Evolutionary conservation across 2,797 vertebrate genomes (phyloP), one percentile per base, ranked within the genome.

Genomic region (Schizopygopsis malacanthus): DNA sequence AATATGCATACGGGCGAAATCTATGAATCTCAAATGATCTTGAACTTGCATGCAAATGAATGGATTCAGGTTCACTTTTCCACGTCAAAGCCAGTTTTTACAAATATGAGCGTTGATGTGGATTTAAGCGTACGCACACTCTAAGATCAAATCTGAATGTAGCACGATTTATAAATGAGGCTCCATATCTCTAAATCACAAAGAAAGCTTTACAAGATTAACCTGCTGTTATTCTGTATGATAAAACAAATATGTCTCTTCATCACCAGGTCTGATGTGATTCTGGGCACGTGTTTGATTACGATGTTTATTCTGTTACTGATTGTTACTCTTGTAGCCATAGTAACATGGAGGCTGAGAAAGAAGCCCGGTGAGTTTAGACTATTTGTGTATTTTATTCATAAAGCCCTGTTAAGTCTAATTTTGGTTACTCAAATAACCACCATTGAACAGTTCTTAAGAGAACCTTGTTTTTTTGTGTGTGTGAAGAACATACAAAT

Each of bases 321-420:
- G 12, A 28, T 88, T 20, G 16, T 81, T 22, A 16, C 47, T 56
- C 77, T 86, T 67, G 20, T 79, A 25, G 69, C 39, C 39, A 65
- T 63, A 13, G 10, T 81, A 22, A 22, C 37, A 43, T 37, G 18
- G 11, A 67, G 52, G n/a, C 7, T 37, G 25, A 82, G 20, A 25
- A 85, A 54, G 15, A 83, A 50, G 2, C 25, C 4, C 0, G 3
- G 71, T 73, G 70, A 72, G 70, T 28, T 72, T 70, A 45, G 12
- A 1, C 13, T 67, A 9, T 67, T 37, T 67, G 65, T 69, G 1
- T 39, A 39, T 69, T 18, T 69, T 9, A 69, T 33, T 65, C 25
- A 65, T 33, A 63, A 63, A 65, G 25, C 56, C 22, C 13, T 63
- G 61, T 3, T 16, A 69, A 39, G 16, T 20, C 20, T 69, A 39